A percentile compares a stretch with the other conserved stretches of the same genome.
These are phyloP conservation scores for Conomelus anceps DNA, from an alignment of 2,888 invertebrate species.

Conservation along the genomic window DNA sequence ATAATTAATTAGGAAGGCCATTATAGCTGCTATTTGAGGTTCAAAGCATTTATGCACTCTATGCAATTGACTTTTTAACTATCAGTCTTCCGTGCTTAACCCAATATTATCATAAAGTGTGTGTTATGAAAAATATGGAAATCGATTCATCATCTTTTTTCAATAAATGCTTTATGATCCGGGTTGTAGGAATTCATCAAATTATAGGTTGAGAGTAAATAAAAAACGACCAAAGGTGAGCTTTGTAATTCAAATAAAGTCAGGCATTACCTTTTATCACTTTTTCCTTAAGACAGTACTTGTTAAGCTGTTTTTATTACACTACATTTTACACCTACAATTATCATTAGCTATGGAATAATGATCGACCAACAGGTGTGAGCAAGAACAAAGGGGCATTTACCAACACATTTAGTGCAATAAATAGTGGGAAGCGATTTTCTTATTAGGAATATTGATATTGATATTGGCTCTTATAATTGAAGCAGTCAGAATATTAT, in stretches of 20 bases:
- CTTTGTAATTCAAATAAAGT: neutral
- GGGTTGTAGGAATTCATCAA: no score
- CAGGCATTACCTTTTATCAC: neutral
- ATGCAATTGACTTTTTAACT: no score
- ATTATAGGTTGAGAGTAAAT: neutral
- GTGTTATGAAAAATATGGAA: neutral
- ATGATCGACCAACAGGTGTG: neutral
- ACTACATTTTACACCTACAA: neutral
- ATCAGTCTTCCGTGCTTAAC: neutral
- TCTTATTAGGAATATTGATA: no score
- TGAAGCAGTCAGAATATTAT: no score
- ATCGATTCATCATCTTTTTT: neutral
- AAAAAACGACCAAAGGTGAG: neutral
- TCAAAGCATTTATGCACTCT: no score
- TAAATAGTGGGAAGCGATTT: neutral
- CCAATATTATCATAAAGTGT: neutral
- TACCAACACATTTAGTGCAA: neutral
- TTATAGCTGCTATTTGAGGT: no score
- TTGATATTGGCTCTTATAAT: no score
- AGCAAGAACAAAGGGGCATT: neutral
- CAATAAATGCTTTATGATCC: neutral
- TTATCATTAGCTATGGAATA: neutral
- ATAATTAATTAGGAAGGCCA: no score
- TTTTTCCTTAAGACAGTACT: neutral
- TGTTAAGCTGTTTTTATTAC: neutral